Conservation (phyloP, 1,140 invertebrate genomes). For the Drosophila murphyi region DNA sequence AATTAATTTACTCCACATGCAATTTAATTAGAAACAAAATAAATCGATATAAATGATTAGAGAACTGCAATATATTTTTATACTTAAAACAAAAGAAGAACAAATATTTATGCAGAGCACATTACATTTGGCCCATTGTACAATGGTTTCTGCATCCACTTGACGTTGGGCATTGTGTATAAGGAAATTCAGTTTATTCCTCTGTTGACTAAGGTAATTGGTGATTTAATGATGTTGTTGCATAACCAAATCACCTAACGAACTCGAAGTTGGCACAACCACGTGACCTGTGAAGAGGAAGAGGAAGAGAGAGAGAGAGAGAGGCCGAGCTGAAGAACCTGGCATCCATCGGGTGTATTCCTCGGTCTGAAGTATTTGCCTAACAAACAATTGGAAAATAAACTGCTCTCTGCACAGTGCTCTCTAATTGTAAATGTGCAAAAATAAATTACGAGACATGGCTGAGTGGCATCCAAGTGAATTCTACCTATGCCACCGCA, state of each 20-base stretch:
- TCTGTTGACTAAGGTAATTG: slow-evolving; percentile 83
- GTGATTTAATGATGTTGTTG: slow-evolving; percentile 83
- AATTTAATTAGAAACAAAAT: neutral
- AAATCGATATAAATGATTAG: neutral
- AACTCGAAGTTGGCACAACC: slow-evolving; percentile 48
- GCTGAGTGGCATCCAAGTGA: slow-evolving; percentile 22
- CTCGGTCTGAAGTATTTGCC: slow-evolving; percentile 72
- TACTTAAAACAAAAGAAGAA: neutral
- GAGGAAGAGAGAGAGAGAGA: slow-evolving; percentile 13
- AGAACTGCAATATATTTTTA: neutral
- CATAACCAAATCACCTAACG: slow-evolving; percentile 83
- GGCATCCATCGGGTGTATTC: slow-evolving; percentile 46
- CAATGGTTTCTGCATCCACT: slow-evolving; percentile 41
- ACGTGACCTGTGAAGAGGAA: too few relatives aligned
- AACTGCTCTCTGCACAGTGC: slow-evolving; percentile 56
- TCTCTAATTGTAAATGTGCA: slow-evolving; percentile 80
- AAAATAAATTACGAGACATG: slow-evolving; percentile 78
- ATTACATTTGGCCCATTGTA: slow-evolving; percentile 23
- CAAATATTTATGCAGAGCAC: neutral
- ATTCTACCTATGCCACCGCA: slow-evolving; percentile 4
- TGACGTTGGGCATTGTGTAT: slow-evolving; percentile 65
- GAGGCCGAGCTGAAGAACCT: slow-evolving; percentile 2
- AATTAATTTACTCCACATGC: too few relatives aligned
- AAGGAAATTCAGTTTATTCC: slow-evolving; percentile 80
- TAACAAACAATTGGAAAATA: slow-evolving; percentile 81